Evolutionary conservation across 2,797 vertebrate genomes (phyloP), one percentile per base, ranked within the genome.

Genomic region (Acanthiza pusilla): DNA sequence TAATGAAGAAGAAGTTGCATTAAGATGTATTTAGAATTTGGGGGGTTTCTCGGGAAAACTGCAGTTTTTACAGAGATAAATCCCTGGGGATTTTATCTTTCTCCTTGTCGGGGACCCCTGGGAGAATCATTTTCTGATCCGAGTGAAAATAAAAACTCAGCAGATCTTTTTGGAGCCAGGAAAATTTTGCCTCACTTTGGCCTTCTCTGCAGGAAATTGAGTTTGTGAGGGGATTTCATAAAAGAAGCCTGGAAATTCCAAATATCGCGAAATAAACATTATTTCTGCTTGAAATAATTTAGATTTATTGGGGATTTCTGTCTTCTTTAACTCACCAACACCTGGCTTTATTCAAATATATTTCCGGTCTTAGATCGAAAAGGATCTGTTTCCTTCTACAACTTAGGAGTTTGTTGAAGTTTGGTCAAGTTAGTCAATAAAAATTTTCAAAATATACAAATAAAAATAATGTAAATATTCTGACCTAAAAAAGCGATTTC

Each of bases 171-270:
- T 27, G 4, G 16, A 50, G 34, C 16, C 26, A 54, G 29, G 5
- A 30, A 50, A 16, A 40, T 45, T 38, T 38, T 23, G 3, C 16
- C 7, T 77, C 0, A 0, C n/a, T 50, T 23, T 34, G 32, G 4
- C 14, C 81, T 38, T 5, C 2, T 61, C 16, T 71, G 40, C 65
- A 48, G 36, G 18, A 84, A 26, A 23, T 21, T 3, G 15, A 58
- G 7, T 47, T 67, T 29, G 4, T 14, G 23, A 55, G 22, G 30
- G 70, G 50, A 22, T 60, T 84, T 74, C 16, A 5, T 5, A 9
- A 29, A 61, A 34, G 9, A 18, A 13, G 2, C 57, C 30, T 22
- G 34, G 20, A 13, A 27, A 85, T 29, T 51, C 79, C 27, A 32
- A 50, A 25, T 10, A 9, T 4, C 1, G 0, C 13, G 20, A 73